Evolutionary conservation across 2,113 vertebrate species (phyloP), one percentile per base, ranked within the genome.

Genomic region (Gymnobelideus leadbeateri): DNA sequence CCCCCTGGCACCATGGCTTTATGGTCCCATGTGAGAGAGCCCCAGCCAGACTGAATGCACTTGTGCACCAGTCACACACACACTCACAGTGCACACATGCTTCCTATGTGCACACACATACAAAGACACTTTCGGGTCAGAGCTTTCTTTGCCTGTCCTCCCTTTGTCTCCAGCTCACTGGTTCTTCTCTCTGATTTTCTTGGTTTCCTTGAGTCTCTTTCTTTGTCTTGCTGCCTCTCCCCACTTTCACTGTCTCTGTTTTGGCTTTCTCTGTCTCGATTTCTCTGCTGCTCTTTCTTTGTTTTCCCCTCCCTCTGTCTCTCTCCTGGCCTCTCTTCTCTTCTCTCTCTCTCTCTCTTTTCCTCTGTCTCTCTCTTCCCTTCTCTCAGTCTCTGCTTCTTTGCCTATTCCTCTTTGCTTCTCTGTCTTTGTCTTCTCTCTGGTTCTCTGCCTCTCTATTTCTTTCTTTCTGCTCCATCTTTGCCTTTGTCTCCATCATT

Each of bases 1-100:
- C 96, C 93, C 90, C 0, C n/a, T 28, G 61, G 97, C 92, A 31
- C 77, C 90, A 0, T 51, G 54, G 93, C 96, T 51, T 68, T 96
- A 12, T 0, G 0, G 91, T 91, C 96, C 92, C 94, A 10, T 5
- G 90, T 57, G 95, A 84, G n/a, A 84, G 16, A 93, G 95, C 23
- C 90, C 92, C 93, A 37, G 0, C 52, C 92, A 49, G 2, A 16
- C 84, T 0, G 94, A 47, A 93, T 94, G 96, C 91, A 21, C 94
- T 51, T 16, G 53, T 84, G 68, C 68, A 43, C n/a, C 61, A 37
- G 61, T 68, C 61, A 43, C 53, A 9, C 14, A n/a, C 57, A 12
- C 37, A 9, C 89, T 7, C 11, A 50, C 77, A 19, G 92, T 52
- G 43, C 19, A 3, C 93, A 89, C 3, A 7, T 3, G 0, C 51